phyloP scores from a whole-genome alignment of 1,140 invertebrate species.

The Calosoma granatense region DNA sequence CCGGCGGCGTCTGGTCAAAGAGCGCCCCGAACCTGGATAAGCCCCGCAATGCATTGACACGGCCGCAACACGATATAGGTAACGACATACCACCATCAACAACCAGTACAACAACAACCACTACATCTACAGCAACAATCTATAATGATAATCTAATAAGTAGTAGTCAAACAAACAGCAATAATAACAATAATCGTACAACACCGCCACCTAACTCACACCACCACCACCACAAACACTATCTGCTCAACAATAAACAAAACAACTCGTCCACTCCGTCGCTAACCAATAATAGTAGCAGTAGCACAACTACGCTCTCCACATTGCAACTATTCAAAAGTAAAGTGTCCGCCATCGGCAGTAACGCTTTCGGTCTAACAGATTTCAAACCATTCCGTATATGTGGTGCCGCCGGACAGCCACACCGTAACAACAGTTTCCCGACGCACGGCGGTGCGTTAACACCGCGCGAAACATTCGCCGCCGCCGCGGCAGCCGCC shows the following conservation, averaged over 20 bases:
- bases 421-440: slow-evolving; percentile 30
- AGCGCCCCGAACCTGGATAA: slow-evolving; percentile 78
- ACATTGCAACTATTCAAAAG: slow-evolving; percentile 26
- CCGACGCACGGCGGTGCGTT: slow-evolving; percentile 24
- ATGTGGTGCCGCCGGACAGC: slow-evolving; percentile 15
- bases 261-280: slow-evolving; percentile 20
- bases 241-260: slow-evolving; percentile 12
- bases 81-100: no score
- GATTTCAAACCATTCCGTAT: slow-evolving; percentile 22
- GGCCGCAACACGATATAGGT: slow-evolving; percentile 49
- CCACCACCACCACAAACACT: not conserved
- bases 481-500: not conserved
- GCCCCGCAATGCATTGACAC: slow-evolving; percentile 37
- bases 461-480: slow-evolving; percentile 19
- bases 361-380: slow-evolving; percentile 18
- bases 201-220: not conserved
- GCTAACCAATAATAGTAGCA: slow-evolving; percentile 21
- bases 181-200: slow-evolving; percentile 15
- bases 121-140: not conserved
- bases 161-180: not conserved
- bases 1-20: slow-evolving; percentile 38
- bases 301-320: slow-evolving; percentile 17
- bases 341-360: slow-evolving; percentile 26
- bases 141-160: not conserved
- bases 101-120: slow-evolving; percentile 25